A percentile compares a stretch with the other conserved stretches of the same genome.
These are phyloP conservation scores for Atrina japonica DNA, from an alignment of 2,888 invertebrate genomes.

Conservation along the genomic window DNA sequence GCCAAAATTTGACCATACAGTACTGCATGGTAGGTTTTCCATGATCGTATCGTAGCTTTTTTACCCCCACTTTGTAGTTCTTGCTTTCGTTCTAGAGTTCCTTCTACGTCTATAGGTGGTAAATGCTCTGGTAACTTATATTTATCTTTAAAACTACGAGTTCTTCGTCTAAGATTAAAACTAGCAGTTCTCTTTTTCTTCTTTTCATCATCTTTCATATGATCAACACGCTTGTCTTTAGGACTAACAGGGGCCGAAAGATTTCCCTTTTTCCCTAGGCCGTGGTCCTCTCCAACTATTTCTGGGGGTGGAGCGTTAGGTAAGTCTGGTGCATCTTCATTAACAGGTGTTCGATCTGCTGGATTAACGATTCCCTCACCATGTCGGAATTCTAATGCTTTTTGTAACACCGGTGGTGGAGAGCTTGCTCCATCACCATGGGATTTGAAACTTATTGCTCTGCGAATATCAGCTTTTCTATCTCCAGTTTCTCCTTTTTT, in stretches of 20 bases:
- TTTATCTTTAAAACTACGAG: conserved; percentile 88
- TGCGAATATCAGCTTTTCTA: conserved; percentile 59
- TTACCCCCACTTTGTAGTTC: conserved; percentile 96
- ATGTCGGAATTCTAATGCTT: conserved; percentile 70
- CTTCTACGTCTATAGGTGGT: conserved; percentile 95
- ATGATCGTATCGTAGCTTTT: conserved; percentile 95
- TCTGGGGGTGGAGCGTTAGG: conserved; percentile 60
- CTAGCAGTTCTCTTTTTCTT: conserved; percentile 95
- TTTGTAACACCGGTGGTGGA: conserved; percentile 66
- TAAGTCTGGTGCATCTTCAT: conserved; percentile 57
- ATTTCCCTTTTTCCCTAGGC: conserved; percentile 62
- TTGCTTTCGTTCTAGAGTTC: conserved; percentile 95
- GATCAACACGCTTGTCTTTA: conserved; percentile 64
- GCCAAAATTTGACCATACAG: conserved; percentile 97
- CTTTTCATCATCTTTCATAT: conserved; percentile 72
- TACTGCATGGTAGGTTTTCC: conserved; percentile 97
- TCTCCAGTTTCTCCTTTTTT: conserved; percentile 51
- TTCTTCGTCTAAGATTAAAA: conserved; percentile 94
- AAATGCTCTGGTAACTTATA: conserved; percentile 81
- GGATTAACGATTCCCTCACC: conserved; percentile 59
- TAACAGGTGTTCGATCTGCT: conserved; percentile 15
- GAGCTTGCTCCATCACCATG: conserved; percentile 48
- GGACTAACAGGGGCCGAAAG: conserved; percentile 66
- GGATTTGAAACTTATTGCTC: conserved; percentile 70
- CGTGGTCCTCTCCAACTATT: conserved; percentile 36